Evolutionary conservation across 2,113 vertebrate genomes (phyloP).

Genomic region (Poeciliopsis occidentalis): DNA sequence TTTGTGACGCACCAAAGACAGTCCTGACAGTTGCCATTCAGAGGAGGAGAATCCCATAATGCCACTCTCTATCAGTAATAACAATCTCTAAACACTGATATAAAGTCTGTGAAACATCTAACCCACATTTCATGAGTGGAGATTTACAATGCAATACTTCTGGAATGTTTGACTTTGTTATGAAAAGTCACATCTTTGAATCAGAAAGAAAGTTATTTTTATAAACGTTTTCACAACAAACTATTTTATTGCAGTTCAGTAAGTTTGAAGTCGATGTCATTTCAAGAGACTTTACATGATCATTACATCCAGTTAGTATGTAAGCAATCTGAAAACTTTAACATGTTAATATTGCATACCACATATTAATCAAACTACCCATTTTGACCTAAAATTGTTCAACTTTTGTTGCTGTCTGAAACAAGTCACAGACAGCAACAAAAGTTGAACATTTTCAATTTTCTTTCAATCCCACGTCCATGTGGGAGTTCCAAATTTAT

Average conservation of each 20-base stretch:
- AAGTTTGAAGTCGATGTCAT: neutral
- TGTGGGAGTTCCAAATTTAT: no score
- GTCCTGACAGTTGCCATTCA: constrained; percentile 78
- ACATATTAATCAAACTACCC: no score
- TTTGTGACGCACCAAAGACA: constrained; percentile 67
- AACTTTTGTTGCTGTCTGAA: no score
- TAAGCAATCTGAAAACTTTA: no score
- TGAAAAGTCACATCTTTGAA: constrained; percentile 4
- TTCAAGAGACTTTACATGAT: neutral
- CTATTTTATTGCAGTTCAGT: neutral
- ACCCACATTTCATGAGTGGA: constrained; percentile 65
- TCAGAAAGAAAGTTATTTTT: neutral
- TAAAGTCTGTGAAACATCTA: constrained; percentile 68
- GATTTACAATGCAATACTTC: neutral
- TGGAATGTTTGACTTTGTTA: neutral
- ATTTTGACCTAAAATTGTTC: no score
- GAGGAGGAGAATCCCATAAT: constrained; percentile 67
- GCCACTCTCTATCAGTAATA: constrained; percentile 36
- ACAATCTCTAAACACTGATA: constrained; percentile 57
- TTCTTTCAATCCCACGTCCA: no score
- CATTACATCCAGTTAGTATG: neutral
- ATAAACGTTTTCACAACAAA: neutral
- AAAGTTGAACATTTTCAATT: no score
- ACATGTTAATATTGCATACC: no score
- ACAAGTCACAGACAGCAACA: no score